Evolutionary conservation across 2,797 vertebrate genomes (phyloP).

Genomic region (Mareca penelope): DNA sequence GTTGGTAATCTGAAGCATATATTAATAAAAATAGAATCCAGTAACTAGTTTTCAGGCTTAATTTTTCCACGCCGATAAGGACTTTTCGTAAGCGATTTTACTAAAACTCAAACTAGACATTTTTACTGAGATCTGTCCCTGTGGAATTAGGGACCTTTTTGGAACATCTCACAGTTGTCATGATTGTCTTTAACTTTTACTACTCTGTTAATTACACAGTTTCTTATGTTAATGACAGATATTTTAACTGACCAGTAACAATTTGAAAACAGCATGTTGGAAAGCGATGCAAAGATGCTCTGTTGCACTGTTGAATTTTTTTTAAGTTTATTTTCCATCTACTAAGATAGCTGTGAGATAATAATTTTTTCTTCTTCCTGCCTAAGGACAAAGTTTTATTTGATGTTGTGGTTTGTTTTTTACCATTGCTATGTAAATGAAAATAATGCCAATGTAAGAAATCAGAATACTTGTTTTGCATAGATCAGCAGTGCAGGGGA

Average conservation of each 20-base stretch:
- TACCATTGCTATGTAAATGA: neutral
- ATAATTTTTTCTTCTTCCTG: conserved; percentile 25
- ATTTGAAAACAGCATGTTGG: conserved; percentile 37
- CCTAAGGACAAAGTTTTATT: conserved; percentile 16
- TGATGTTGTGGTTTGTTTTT: conserved; percentile 54
- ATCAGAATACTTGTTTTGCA: neutral
- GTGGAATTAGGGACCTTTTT: conserved; percentile 32
- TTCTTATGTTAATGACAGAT: conserved; percentile 4
- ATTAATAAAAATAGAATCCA: conserved; percentile 73
- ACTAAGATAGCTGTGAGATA: neutral
- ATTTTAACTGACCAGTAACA: neutral
- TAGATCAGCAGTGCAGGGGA: conserved; percentile 13
- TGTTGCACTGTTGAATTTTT: conserved; percentile 28
- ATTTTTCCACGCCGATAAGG: neutral
- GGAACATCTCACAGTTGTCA: conserved; percentile 42
- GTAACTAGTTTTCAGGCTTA: conserved; percentile 40
- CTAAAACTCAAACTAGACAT: neutral
- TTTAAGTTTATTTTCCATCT: conserved; percentile 42
- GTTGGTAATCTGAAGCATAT: conserved; percentile 48
- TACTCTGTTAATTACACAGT: conserved; percentile 27
- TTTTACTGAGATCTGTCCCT: conserved; percentile 35
- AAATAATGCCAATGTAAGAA: conserved; percentile 50
- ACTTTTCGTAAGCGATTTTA: conserved; percentile 27
- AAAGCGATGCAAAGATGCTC: neutral
- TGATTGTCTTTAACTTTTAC: conserved; percentile 47